phyloP scores from a whole-genome alignment of 2,113 vertebrate species.

The Sapajus apella region DNA sequence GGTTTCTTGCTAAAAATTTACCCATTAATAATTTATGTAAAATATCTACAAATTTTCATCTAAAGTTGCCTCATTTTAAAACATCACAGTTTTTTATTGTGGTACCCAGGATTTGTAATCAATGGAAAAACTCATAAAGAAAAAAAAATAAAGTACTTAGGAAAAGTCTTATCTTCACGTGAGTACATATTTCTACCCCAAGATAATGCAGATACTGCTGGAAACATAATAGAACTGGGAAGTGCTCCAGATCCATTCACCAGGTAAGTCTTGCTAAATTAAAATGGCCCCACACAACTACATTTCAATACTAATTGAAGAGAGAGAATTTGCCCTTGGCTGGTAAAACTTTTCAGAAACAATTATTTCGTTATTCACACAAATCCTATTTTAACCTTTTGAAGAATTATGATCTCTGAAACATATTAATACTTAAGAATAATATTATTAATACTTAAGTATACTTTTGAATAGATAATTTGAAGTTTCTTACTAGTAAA shows the following conservation, averaged over 20 bases:
- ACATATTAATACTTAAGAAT: slow-evolving; percentile 5
- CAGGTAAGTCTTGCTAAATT: neutral
- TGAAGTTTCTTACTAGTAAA: neutral
- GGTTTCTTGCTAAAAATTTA: neutral
- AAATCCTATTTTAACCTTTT: neutral
- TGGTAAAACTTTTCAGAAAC: neutral
- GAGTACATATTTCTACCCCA: neutral
- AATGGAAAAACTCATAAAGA: neutral
- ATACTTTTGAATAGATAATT: neutral
- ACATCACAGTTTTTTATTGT: neutral
- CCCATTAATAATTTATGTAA: neutral
- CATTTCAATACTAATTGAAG: neutral
- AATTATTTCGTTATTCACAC: neutral
- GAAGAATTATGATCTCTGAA: slow-evolving; percentile 16
- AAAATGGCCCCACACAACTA: neutral
- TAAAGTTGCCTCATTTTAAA: slow-evolving; percentile 17
- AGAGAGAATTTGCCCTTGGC: neutral
- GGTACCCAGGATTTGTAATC: neutral
- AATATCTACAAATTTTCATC: neutral
- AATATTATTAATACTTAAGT: neutral
- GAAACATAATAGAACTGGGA: neutral
- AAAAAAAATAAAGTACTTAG: neutral
- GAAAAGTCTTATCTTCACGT: neutral
- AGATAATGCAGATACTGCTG: neutral
- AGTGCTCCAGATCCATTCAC: neutral